Conservation (phyloP, 1,140 invertebrate species). For the Leptestheria dahalacensis region DNA sequence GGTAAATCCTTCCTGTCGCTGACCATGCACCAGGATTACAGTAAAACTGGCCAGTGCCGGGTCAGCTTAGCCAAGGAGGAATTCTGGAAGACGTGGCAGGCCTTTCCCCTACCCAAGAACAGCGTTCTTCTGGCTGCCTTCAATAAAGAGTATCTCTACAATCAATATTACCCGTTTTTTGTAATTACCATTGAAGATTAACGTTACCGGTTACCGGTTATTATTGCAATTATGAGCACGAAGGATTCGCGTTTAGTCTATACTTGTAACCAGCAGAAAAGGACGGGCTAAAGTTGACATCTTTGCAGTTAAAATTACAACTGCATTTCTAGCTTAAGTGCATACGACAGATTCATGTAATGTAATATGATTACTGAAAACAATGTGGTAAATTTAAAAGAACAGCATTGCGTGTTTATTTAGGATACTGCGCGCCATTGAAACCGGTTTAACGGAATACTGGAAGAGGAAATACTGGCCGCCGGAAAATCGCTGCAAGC, state of each 20-base stretch:
- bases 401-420: too few species aligned
- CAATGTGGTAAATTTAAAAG: too few species aligned
- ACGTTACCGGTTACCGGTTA: too few species aligned
- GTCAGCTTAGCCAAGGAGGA: constrained; percentile 21
- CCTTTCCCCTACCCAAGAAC: constrained; percentile 21
- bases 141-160: constrained; percentile 21
- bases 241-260: too few species aligned
- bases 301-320: too few species aligned
- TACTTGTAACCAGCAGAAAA: too few species aligned
- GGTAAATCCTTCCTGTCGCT: constrained; percentile 26
- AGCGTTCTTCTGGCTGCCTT: constrained; percentile 19
- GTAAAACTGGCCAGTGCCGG: constrained; percentile 20
- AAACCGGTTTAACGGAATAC: background rate
- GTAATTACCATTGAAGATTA: too few species aligned
- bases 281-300: too few species aligned
- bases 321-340: too few species aligned
- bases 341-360: too few species aligned
- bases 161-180: background rate
- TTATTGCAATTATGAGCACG: too few species aligned
- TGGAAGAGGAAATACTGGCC: background rate
- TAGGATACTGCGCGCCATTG: background rate
- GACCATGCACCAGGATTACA: constrained; percentile 23
- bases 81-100: constrained; percentile 25
- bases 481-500: background rate
- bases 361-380: too few species aligned